Percentiles rank a stretch among this genome's conserved stretches.
phyloP scores from a whole-genome alignment of 2,888 invertebrate genomes.

The Pterobdella sp. region DNA sequence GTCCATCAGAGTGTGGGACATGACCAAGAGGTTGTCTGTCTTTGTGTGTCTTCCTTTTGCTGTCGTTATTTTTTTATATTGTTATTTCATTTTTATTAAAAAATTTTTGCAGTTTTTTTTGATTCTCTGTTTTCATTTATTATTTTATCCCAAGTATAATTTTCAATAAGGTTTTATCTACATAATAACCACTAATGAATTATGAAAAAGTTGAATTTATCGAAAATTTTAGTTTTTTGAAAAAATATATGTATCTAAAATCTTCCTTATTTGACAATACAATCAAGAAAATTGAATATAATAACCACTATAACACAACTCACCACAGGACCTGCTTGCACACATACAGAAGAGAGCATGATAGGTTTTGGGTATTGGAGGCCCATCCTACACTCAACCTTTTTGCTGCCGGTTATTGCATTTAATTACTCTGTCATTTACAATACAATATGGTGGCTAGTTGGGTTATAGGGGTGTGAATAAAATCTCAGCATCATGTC shows the following conservation, averaged over 20 bases:
- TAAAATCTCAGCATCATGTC: too few relatives aligned
- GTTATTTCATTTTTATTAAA: too few relatives aligned
- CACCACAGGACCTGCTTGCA: slow-evolving; percentile 48
- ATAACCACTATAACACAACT: background rate
- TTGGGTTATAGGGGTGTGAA: too few relatives aligned
- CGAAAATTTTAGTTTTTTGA: too few relatives aligned
- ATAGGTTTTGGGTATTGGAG: slow-evolving; percentile 92
- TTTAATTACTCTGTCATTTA: background rate
- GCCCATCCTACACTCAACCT: slow-evolving; percentile 89
- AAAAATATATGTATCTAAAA: too few relatives aligned
- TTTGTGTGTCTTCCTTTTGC: background rate
- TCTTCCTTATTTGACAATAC: too few relatives aligned
- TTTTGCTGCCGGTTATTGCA: slow-evolving; percentile 75
- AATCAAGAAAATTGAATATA: background rate
- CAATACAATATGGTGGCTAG: too few relatives aligned
- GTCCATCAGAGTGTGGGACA: slow-evolving; percentile 95
- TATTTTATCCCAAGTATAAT: background rate
- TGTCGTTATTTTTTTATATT: background rate
- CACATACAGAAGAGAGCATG: slow-evolving; percentile 73
- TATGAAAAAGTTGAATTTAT: too few relatives aligned
- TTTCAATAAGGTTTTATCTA: background rate
- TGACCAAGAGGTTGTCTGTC: slow-evolving; percentile 56
- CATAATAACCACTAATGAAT: background rate
- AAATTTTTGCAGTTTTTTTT: too few relatives aligned
- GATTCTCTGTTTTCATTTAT: background rate